Base-by-base conservation (phyloP, 2,888 invertebrate species). In the Onchidella celtica region DNA sequence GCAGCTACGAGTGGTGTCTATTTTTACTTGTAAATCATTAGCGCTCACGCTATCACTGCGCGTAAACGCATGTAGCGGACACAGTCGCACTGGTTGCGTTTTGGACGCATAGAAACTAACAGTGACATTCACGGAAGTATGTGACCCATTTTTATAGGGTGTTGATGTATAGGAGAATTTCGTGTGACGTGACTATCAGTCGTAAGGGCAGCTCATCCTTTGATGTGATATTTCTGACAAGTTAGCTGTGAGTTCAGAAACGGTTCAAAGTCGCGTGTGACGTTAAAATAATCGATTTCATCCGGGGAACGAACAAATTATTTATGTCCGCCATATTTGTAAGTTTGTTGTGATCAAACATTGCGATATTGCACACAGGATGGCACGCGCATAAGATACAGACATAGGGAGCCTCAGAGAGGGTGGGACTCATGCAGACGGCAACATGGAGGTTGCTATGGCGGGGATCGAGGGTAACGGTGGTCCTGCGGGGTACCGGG, bases 311-410 rank as follows among this genome's bases (percentile, higher is more conserved):
- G 72, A 66, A 76, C 80, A 82, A 86, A 86, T 86, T 87, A 86
- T 85, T 86, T 85, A 83, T 83, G 82, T 86, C 86, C 88, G 89
- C 89, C 89, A 89, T 89, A 84, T 88, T 89, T 86, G 83, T 79
- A 80, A 79, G 83, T 84, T 83, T 85, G 82, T 79, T 79, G 84
- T 85, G 83, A 84, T 84, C 85, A 79, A 79, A 84, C 55, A 74
- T 83, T 61, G 95, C 95, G 96, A 97, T 96, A 96, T 97, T 38
- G 47, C 59, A 57, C 24, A 4, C 55, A 59, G 14, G 57, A 59
- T 78, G 69, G 57, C 55, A 38, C 27, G 59, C 47, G 4, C 29
- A 4, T 78, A 70, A 70, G 32, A 69, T 3, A 61, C 70, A 79
- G 36, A n/a, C 32, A 69, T 70, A 79, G 78, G 70, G 61, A 79